A percentile compares a stretch with the other conserved stretches of the same genome.
These are phyloP conservation scores for Amiota minor DNA, from an alignment of 2,888 invertebrate genomes.

Conservation along the genomic window DNA sequence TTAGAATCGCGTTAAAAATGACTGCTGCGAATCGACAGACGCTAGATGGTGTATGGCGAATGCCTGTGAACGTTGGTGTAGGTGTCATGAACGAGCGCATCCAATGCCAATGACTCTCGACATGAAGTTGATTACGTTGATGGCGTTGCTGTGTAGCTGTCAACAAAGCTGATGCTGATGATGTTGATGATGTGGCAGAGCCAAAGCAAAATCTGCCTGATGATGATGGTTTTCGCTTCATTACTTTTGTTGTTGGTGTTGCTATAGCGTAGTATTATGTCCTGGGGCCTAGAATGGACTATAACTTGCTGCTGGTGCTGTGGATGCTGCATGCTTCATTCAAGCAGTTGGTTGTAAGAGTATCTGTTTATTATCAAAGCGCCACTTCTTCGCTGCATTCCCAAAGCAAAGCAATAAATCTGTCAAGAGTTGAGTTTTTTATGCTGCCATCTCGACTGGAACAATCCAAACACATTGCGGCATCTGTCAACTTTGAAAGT, in stretches of 20 bases:
- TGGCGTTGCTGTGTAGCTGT: conserved; percentile 68
- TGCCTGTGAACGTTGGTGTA: conserved; percentile 8
- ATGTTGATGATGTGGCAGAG: conserved; percentile 48
- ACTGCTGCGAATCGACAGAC: conserved; percentile 33
- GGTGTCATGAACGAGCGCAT: conserved; percentile 35
- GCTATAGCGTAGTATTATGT: conserved; percentile 31
- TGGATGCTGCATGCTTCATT: conserved; percentile 35
- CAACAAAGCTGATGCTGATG: conserved; percentile 66
- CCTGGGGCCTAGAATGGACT: conserved; percentile 37
- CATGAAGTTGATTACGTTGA: conserved; percentile 66
- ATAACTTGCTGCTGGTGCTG: conserved; percentile 34
- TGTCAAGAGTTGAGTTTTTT: conserved; percentile 71
- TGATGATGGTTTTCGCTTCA: conserved; percentile 21
- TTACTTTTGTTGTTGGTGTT: conserved; percentile 37
- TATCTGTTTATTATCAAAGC: conserved; percentile 63
- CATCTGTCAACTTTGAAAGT: conserved; percentile 31
- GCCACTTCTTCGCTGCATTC: conserved; percentile 36
- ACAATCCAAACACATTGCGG: conserved; percentile 47
- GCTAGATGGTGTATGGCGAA: conserved; percentile 1
- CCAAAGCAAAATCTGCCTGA: not conserved
- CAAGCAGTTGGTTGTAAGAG: conserved; percentile 39
- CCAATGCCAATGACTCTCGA: conserved; percentile 45
- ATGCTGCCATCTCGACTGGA: conserved; percentile 61
- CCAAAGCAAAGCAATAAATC: conserved; percentile 64
- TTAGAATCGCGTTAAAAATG: conserved; percentile 47